phyloP scores from a whole-genome alignment of 2,797 vertebrate species.

The Channallabes apus region DNA sequence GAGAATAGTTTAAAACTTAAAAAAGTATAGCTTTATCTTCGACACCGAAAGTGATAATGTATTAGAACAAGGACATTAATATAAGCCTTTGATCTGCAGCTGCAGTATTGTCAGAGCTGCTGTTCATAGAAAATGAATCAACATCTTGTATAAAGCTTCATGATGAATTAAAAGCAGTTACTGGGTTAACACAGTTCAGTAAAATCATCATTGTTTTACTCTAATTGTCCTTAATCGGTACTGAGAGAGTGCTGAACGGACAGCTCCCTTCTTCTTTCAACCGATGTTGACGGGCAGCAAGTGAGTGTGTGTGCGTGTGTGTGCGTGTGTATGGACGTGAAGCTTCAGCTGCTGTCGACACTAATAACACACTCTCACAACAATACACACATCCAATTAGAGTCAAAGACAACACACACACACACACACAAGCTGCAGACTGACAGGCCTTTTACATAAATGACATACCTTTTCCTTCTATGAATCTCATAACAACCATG shows the following conservation, averaged over 20 bases:
- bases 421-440: slow-evolving; percentile 8
- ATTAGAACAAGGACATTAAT: neutral
- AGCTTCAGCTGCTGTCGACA: slow-evolving; percentile 44
- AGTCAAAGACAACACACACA: slow-evolving; percentile 2
- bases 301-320: neutral
- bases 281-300: neutral
- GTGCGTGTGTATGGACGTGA: slow-evolving; percentile 1
- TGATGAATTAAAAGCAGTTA: neutral
- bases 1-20: neutral
- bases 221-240: neutral
- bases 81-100: neutral
- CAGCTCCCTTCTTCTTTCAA: neutral
- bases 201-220: neutral
- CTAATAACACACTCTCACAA: slow-evolving; percentile 37
- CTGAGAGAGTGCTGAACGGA: neutral
- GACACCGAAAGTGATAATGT: neutral
- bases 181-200: neutral
- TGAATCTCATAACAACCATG: neutral
- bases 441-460: neutral
- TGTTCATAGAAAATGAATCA: neutral
- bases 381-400: slow-evolving; percentile 15
- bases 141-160: neutral
- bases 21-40: neutral
- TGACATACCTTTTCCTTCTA: neutral
- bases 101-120: neutral